These are phyloP conservation scores for Protonibea diacanthus DNA, from an alignment of 2,797 vertebrate genomes.

Conservation along the genomic window DNA sequence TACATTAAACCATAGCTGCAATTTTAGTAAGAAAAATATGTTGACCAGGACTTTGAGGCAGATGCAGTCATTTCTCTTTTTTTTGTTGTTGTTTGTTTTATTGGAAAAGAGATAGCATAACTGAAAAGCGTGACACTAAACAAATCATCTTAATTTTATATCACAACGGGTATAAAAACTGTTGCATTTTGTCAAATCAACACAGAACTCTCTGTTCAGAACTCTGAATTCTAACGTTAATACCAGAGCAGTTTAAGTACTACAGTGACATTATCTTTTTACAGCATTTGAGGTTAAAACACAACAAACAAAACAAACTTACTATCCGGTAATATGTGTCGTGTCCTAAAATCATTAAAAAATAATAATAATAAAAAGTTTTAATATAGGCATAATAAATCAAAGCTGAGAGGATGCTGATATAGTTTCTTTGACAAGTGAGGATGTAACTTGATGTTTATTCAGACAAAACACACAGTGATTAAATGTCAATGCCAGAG, in stretches of 20 bases:
- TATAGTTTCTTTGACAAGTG: slow-evolving; percentile 2
- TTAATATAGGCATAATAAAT: neutral
- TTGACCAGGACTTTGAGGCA: neutral
- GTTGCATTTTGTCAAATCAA: neutral
- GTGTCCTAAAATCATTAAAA: too few species aligned
- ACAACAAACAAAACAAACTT: neutral
- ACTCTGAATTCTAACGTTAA: neutral
- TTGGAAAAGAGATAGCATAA: neutral
- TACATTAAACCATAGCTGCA: neutral
- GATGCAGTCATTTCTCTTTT: neutral
- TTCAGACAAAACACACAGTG: slow-evolving; percentile 7
- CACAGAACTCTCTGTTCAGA: neutral
- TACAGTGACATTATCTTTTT: neutral
- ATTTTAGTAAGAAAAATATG: neutral
- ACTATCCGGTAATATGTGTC: neutral
- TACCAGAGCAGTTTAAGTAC: neutral
- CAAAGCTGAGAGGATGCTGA: neutral
- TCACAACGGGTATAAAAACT: neutral
- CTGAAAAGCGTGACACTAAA: neutral
- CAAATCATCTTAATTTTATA: neutral
- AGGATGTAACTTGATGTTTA: slow-evolving; percentile 15
- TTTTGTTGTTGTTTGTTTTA: neutral
- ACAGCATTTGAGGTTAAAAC: neutral
- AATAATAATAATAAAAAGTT: too few species aligned
- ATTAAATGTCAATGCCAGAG: slow-evolving; percentile 7